These are phyloP conservation scores for Phataginus tricuspis DNA, from an alignment of 2,797 vertebrate genomes.

Conservation along the genomic window DNA sequence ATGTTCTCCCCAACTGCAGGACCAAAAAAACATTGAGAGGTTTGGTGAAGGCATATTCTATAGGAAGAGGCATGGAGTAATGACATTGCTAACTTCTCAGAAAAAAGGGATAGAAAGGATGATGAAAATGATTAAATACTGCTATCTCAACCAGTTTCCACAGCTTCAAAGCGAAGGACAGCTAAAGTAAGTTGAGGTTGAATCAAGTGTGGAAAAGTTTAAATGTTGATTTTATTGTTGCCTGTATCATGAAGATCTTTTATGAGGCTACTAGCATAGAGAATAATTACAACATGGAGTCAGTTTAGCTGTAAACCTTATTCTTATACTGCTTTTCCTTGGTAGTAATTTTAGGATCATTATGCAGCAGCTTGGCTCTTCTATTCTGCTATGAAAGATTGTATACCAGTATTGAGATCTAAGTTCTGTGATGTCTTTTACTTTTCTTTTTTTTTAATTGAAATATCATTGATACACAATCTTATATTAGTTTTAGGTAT, in stretches of 20 bases:
- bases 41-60: background rate
- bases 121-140: background rate
- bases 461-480: too few species aligned
- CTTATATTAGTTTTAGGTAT: too few species aligned
- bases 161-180: background rate
- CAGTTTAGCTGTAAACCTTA: background rate
- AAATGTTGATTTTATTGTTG: constrained; percentile 31
- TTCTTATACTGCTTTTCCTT: background rate
- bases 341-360: background rate
- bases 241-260: background rate
- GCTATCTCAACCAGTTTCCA: background rate
- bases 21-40: background rate
- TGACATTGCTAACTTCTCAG: background rate
- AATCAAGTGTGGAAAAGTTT: background rate
- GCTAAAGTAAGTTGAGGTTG: background rate
- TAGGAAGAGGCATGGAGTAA: background rate
- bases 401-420: background rate
- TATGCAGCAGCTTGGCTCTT: background rate
- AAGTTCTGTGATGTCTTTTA: background rate
- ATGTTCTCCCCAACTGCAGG: too few species aligned
- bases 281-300: background rate
- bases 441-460: too few species aligned
- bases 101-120: background rate
- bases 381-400: background rate
- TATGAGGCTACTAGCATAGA: background rate